These are phyloP conservation scores for Ciconia maguari DNA, from an alignment of 2,113 vertebrate genomes.

Conservation along the genomic window DNA sequence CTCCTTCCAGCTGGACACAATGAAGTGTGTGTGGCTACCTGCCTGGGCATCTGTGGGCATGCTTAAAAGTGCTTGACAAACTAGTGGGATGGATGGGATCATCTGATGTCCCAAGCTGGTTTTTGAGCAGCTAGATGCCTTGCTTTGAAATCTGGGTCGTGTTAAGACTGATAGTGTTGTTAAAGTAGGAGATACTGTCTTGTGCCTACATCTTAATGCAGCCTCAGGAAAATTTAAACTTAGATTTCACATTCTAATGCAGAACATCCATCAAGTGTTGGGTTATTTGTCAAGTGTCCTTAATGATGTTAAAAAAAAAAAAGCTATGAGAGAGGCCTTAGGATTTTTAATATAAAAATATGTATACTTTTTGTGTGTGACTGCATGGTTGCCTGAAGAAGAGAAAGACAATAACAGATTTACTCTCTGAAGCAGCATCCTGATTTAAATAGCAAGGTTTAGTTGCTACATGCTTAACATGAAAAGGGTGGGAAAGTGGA, in stretches of 20 bases:
- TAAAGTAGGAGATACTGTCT: not conserved
- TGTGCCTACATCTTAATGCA: not conserved
- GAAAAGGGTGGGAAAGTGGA: not conserved
- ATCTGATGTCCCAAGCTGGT: not conserved
- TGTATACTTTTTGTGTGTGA: accelerated
- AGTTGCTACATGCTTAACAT: not conserved
- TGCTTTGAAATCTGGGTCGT: not conserved
- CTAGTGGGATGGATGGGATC: not conserved
- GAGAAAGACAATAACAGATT: not conserved
- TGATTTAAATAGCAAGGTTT: not conserved
- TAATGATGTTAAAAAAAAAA: not conserved
- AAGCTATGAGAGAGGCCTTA: not conserved
- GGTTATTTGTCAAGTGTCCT: not conserved
- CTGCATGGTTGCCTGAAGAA: not conserved
- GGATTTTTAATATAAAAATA: not conserved
- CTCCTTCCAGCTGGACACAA: not conserved
- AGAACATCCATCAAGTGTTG: not conserved
- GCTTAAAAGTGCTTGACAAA: not conserved
- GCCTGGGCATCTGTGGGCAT: not conserved
- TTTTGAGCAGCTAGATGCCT: not conserved
- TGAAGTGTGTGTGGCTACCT: not conserved
- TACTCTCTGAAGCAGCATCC: not conserved
- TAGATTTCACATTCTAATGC: not conserved
- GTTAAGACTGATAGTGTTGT: not conserved
- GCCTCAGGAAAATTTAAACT: not conserved